These are phyloP conservation scores for Hipparchia semele DNA, from an alignment of 2,888 invertebrate species.

Conservation along the genomic window DNA sequence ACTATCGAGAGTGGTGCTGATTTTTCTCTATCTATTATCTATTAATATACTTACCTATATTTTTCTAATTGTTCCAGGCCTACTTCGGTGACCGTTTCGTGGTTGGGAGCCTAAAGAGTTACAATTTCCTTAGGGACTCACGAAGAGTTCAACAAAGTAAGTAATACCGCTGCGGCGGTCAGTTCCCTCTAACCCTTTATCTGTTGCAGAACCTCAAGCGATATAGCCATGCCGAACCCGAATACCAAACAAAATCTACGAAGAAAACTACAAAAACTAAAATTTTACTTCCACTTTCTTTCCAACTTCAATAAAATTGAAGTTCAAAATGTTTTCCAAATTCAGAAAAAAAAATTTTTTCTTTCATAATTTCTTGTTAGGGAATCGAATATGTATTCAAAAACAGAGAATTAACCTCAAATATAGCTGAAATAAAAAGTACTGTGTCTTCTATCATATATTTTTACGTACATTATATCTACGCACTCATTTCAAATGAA, in stretches of 20 bases:
- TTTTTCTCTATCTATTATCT: too few species aligned
- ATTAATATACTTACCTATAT: background rate
- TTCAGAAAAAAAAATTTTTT: background rate
- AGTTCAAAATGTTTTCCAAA: constrained; percentile 3
- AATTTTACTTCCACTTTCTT: background rate
- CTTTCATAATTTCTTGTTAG: background rate
- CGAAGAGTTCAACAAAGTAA: constrained; percentile 80
- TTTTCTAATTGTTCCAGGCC: constrained; percentile 71
- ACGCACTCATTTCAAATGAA: constrained; percentile 20
- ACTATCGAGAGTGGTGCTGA: too few species aligned
- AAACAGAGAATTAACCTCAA: background rate
- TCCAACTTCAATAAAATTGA: constrained; percentile 10
- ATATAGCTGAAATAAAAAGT: background rate
- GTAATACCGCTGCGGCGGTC: constrained; percentile 56
- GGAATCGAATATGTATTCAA: constrained; percentile 3
- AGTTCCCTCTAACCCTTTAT: constrained; percentile 49
- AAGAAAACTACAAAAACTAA: constrained; percentile 8
- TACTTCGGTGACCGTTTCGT: constrained; percentile 66
- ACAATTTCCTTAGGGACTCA: constrained; percentile 79
- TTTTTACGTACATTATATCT: background rate
- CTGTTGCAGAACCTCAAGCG: constrained; percentile 60
- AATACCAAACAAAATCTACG: constrained; percentile 14
- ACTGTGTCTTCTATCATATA: constrained; percentile 8
- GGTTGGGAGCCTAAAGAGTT: constrained; percentile 75
- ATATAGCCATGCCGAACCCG: constrained; percentile 23